Conservation (phyloP, 1,140 invertebrate genomes). For the Drosophila ercepeae region DNA sequence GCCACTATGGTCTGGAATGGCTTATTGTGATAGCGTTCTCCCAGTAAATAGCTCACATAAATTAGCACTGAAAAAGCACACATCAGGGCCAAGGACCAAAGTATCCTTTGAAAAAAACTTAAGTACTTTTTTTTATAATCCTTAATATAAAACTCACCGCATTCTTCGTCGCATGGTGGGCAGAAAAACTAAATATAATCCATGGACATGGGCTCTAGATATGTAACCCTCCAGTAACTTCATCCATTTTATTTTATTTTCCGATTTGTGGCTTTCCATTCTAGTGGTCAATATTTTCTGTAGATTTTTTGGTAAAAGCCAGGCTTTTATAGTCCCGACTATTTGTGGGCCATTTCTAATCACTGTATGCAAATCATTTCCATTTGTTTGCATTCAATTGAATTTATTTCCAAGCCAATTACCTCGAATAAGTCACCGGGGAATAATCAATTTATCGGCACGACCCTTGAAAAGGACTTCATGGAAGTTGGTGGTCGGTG, state of each 20-base stretch:
- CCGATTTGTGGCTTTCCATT: background rate
- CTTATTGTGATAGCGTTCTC: slow-evolving; percentile 41
- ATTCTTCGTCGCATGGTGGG: slow-evolving; percentile 58
- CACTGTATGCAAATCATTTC: slow-evolving; percentile 1
- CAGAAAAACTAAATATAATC: slow-evolving; percentile 57
- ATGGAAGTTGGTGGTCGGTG: no score
- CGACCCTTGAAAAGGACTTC: no score
- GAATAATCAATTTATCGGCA: background rate
- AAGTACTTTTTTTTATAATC: accelerated
- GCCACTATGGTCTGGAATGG: slow-evolving; percentile 65
- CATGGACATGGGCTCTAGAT: slow-evolving; percentile 52
- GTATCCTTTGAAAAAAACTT: slow-evolving; percentile 3
- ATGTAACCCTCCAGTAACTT: slow-evolving; percentile 44
- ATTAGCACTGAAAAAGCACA: slow-evolving; percentile 46
- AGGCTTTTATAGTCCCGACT: background rate
- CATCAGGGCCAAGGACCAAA: slow-evolving; percentile 49
- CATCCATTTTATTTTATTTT: slow-evolving; percentile 28
- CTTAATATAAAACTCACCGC: slow-evolving; percentile 42
- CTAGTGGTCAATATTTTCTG: slow-evolving; percentile 28
- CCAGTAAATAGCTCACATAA: slow-evolving; percentile 54
- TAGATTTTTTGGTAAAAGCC: background rate
- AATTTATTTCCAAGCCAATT: background rate
- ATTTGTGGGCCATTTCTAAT: background rate
- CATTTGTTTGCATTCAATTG: background rate
- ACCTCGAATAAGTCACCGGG: background rate